These are phyloP conservation scores for Apamea epomidion DNA, from an alignment of 2,888 invertebrate species.

Conservation along the genomic window DNA sequence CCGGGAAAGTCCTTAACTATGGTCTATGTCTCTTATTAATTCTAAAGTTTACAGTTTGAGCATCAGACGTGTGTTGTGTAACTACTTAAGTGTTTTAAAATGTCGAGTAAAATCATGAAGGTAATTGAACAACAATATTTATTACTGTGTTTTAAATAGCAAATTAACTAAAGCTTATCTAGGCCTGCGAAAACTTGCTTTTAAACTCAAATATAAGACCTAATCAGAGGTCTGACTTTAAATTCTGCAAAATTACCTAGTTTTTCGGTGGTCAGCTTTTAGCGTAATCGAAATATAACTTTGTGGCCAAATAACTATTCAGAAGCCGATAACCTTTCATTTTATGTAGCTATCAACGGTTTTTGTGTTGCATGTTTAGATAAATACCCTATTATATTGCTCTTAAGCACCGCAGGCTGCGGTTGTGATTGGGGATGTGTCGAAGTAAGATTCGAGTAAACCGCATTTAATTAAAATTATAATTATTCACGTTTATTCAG, in stretches of 20 bases:
- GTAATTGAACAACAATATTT: conserved; percentile 11
- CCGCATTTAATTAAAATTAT: neutral
- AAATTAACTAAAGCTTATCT: neutral
- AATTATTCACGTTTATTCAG: neutral
- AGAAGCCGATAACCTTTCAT: conserved; percentile 19
- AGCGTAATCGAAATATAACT: conserved; percentile 4
- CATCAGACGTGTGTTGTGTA: conserved; percentile 19
- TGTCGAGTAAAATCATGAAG: conserved; percentile 18
- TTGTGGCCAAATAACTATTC: conserved; percentile 10
- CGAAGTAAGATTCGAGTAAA: neutral
- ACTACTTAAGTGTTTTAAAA: conserved; percentile 17
- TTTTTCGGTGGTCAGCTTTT: neutral
- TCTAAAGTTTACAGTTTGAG: conserved; percentile 12
- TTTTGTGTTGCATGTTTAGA: neutral
- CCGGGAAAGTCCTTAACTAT: conserved; percentile 15
- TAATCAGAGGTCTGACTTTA: neutral
- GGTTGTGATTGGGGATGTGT: neutral
- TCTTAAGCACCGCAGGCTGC: neutral
- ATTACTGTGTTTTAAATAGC: neutral
- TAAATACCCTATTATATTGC: neutral
- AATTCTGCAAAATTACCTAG: neutral
- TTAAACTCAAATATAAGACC: neutral
- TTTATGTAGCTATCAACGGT: neutral
- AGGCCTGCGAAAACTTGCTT: neutral
- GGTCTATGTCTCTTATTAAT: conserved; percentile 1